Base-by-base conservation (phyloP, 2,888 invertebrate species). In the Mycalesis mineus region DNA sequence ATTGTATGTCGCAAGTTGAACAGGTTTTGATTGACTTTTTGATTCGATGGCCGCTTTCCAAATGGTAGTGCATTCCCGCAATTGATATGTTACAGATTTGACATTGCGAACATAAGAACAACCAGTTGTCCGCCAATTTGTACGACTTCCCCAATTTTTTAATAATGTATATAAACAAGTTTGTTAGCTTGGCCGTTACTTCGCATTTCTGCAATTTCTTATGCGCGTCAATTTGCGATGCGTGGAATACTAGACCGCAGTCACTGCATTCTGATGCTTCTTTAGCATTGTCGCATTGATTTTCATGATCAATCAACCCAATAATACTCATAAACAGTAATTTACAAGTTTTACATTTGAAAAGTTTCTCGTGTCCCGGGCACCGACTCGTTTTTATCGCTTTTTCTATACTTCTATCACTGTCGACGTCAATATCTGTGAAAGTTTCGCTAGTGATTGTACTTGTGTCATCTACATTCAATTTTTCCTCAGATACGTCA, bases 61-160 rank as follows among this genome's bases (percentile, higher is more conserved):
- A 44, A 22, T 67, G 67, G n/a, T 55, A 17, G 4, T 22, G 17
- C 1, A 61, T n/a, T 7, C 55, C 48, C 6, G 22, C 15, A 5
- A 17, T 9, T 0, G 58, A 48, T 14, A 65, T 22, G 37, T 58
- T 67, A 40, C 65, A 57, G 0, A 68, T 31, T n/a, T 64, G 54
- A 40, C 73, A 73, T 11, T 45, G 7, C 0, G 49, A 11, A 50
- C 73, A 73, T 14, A 55, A 56, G 17, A 54, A 63, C 0, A 65
- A 1, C 57, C 62, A 61, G 0, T 56, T 58, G 0, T 36, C n/a
- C 0, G 59, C 39, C 7, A 48, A 17, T 7, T 61, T 17, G 13
- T 22, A 2, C 0, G 29, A 37, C 2, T 45, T 22, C 40, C 48
- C 53, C 7, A 15, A 37, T 4, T 14, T n/a, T 11, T 52, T 39